Evolutionary conservation across 2,888 invertebrate species (phyloP), one percentile per base, ranked within the genome.

Genomic region (Globia sparganii): DNA sequence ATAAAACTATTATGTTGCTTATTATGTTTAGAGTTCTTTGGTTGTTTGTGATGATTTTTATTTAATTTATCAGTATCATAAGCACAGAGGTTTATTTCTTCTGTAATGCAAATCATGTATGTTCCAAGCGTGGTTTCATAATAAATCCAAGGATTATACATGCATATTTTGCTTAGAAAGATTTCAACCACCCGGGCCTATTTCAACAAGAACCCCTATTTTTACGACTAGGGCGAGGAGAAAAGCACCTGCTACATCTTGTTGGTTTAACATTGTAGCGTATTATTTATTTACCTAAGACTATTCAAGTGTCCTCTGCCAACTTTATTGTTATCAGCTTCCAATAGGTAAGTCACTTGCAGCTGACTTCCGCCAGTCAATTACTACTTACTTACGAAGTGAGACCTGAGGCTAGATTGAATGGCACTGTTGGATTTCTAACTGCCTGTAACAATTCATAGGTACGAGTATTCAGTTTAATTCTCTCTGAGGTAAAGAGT

Each of bases 201-300:
- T 49, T 56, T 34, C 40, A 40, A 40, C 43, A 61, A 15, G 15
- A 80, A 68, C 62, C 37, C 46, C 9, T 43, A 46, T 34, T 70
- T 81, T 82, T 80, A 80, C n/a, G 82, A 80, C 76, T 21, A 28
- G n/a, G 4, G 0, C 5, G 2, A 65, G 21, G 62, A n/a, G 2
- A 65, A 64, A 37, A 34, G 21, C 80, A 81, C 43, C 76, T 82
- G 82, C 31, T 76, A 34, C 59, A 70, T 18, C 15, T 65, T 75
- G 43, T 67, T 56, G 13, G 5, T 49, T 59, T 53, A 66, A 13
- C 43, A 37, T 43, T 40, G n/a, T 11, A 65, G 40, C 21, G 0
- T n/a, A 28, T 58, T 73, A 34, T 58, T 81, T 25, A 49, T 28
- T 34, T 15, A 40, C 56, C 15, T n/a, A 21, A 34, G n/a, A 9